Base-by-base conservation (phyloP, 2,113 vertebrate species). In the Platysteira castanea region DNA sequence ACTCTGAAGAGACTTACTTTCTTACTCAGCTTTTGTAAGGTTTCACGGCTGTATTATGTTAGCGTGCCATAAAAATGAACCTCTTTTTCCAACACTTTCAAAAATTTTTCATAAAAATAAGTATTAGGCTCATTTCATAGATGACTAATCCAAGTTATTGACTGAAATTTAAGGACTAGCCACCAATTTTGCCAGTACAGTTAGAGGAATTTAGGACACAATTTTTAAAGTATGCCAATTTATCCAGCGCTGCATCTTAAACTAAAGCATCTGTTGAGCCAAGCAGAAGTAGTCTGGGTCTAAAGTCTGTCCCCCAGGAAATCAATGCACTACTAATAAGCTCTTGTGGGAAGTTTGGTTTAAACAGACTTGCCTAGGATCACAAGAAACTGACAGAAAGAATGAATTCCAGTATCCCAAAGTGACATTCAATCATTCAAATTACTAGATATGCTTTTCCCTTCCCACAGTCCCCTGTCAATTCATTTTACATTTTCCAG, bases 391-490 rank as follows among this genome's bases (percentile, higher is more conserved):
- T 64, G 64, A 76, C 31, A 93, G 64, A 64, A 87, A 39, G 41
- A 80, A 83, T 54, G 39, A 89, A 92, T 41, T 81, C 39, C 76
- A 71, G 64, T 84, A 92, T 75, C 89, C 44, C 64, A 74, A 93
- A 80, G 41, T 67, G 79, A 80, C 75, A 92, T 30, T 84, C 83
- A 61, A 35, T 84, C 75, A 86, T 44, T 49, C 50, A 59, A 54
- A 89, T 67, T 68, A 89, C 53, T 56, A 87, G 37, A 85, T 57
- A 63, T 5, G 35, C 24, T 46, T 49, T 68, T 74, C 39, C 37
- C 49, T 73, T 91, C 53, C 78, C 94, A 87, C 22, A 53, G 53
- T 53, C 28, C 35, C 59, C 41, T 23, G 64, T 60, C 89, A 95
- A 75, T 37, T 89, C 20, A 50, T 59, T 88, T 86, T 59, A 73